Percentiles rank a stretch among this genome's conserved stretches.
These are phyloP conservation scores for Pterocles gutturalis DNA, from an alignment of 2,113 vertebrate species.

Conservation along the genomic window DNA sequence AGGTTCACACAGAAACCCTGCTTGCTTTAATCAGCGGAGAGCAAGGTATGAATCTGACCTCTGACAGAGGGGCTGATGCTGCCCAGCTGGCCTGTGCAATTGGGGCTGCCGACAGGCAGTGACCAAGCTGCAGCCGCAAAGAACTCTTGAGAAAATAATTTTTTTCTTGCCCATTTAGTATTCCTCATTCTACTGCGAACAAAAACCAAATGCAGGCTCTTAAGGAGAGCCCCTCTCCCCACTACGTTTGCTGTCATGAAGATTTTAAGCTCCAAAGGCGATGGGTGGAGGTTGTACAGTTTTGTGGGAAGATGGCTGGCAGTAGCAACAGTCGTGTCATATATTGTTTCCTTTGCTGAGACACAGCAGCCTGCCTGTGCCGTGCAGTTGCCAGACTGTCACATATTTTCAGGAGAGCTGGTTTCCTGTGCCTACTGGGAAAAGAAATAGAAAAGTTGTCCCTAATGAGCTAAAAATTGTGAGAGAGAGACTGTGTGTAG, in stretches of 20 bases:
- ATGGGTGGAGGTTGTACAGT: background rate
- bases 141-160: background rate
- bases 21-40: background rate
- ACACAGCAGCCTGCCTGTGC: background rate
- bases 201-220: background rate
- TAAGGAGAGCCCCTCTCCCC: background rate
- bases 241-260: rapidly evolving
- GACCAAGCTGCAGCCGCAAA: background rate
- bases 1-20: background rate
- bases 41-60: rapidly evolving
- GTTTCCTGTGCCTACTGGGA: background rate
- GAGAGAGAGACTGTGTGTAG: background rate
- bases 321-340: background rate
- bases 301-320: background rate
- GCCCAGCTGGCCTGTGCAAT: rapidly evolving
- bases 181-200: background rate
- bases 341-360: background rate
- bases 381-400: background rate
- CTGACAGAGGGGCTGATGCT: background rate
- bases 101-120: background rate
- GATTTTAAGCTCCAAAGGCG: background rate
- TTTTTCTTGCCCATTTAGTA: background rate
- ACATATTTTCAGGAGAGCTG: background rate
- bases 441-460: background rate
- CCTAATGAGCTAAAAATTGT: conserved; percentile 21